Base-by-base conservation (phyloP, 2,888 invertebrate genomes). In the Tanypteryx hageni region DNA sequence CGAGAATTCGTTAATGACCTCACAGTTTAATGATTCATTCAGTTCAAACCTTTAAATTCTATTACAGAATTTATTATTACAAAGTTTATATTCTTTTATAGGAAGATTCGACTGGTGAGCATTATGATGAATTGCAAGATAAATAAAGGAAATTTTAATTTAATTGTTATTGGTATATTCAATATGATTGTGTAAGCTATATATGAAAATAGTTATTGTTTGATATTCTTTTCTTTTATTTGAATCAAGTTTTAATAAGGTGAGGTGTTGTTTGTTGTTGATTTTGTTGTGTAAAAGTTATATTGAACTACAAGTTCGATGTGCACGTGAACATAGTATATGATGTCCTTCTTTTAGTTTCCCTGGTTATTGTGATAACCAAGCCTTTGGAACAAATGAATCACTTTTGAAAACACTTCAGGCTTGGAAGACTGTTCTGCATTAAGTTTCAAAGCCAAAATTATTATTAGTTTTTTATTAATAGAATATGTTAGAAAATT, bases 191-290 rank as follows among this genome's bases (percentile, higher is more conserved):
- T 16, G 68, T 68, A 68, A n/a, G 10, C 68, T 22, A 22, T 68
- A 68, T 68, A 58, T 18, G 64, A 89, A 89, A 64, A 64, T 89
- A 61, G 89, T 89, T 89, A 89, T 89, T 89, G 89, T 89, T 89
- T 89, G 89, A 68, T 64, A 89, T 89, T 64, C 64, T 44, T 31
- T 61, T 64, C 64, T 89, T 61, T 89, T 89, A 89, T 59, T 89
- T 31, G 31, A 89, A 61, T 44, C 64, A 89, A 61, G 68, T 68
- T 68, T 68, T 89, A 61, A 89, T 61, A 64, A 44, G 89, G 89
- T 89, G 89, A 64, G 22, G 89, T 86, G 86, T 89, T 89, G 89
- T 89, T 89, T 61, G 89, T 89, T 89, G 89, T 89, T 89, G 89
- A 89, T 89, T 89, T 89, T 89, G 89, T 89, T 89, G 61, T 83